Evolutionary conservation across 2,113 vertebrate species (phyloP), one percentile per base, ranked within the genome.

Genomic region (Abramis brama): DNA sequence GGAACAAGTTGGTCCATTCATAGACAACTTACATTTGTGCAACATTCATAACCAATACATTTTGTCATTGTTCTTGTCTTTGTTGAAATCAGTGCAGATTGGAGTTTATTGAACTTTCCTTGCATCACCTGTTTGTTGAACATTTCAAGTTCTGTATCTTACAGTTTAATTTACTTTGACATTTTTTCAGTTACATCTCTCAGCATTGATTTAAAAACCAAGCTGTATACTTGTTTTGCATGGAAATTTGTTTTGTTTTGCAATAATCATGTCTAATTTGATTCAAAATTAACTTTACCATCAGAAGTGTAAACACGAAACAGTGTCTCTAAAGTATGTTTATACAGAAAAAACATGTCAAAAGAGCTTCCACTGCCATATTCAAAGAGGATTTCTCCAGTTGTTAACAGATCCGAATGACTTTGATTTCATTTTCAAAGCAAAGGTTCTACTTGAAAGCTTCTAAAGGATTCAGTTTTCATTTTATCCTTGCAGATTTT

Each of bases 181-280:
- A 47, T 83, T 77, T 85, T 66, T 80, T 76, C 0, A 74, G 52
- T 70, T 36, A 84, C 85, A 88, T 88, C 79, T 88, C 83, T 79
- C 43, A 84, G 76, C 59, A 50, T n/a, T 76, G 76, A 79, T 76
- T 21, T 19, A 86, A 84, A 68, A 45, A 36, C 85, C 75, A 81
- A 86, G 59, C 47, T 80, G 79, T 81, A 60, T 21, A 36, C 83
- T 84, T 21, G 19, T 57, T 78, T 55, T 33, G 19, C 27, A 3
- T 8, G 77, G 9, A 59, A 79, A 59, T 79, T 64, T 83, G 80
- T 75, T 86, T 84, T 79, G 50, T 15, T 52, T 64, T 64, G 60
- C n/a, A 73, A 73, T 45, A 73, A 71, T 47, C 23, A 74, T 74
- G 5, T 74, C 43, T 19, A 19, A 77, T 30, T 77, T 77, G 25